Evolutionary conservation across 2,888 invertebrate species (phyloP).

Genomic region (Papilio elwesi): DNA sequence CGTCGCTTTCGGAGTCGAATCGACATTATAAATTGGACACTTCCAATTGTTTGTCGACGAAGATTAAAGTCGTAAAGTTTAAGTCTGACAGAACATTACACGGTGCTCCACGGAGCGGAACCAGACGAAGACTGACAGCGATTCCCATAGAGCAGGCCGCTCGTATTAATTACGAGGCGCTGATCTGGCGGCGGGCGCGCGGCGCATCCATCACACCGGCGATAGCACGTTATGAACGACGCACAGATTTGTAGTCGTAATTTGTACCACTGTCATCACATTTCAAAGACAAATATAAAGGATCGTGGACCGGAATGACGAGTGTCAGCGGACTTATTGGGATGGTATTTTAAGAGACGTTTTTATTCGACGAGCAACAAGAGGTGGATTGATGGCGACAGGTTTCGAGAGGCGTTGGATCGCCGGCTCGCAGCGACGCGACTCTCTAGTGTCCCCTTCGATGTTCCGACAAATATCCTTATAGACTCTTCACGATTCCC

Average conservation of each 20-base stretch:
- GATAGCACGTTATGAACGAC: conserved; percentile 82
- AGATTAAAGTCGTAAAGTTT: conserved; percentile 34
- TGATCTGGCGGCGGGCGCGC: conserved; percentile 64
- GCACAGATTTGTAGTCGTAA: conserved; percentile 82
- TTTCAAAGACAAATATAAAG: conserved; percentile 85
- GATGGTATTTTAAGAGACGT: conserved; percentile 81
- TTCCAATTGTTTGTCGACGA: conserved; percentile 57
- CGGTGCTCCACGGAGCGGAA: conserved; percentile 71
- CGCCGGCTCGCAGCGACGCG: conserved; percentile 64
- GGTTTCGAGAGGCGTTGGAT: conserved; percentile 81
- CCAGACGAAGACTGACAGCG: conserved; percentile 74
- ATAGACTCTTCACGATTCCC: conserved; percentile 65
- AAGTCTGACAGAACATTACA: conserved; percentile 65
- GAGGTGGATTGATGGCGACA: conserved; percentile 83
- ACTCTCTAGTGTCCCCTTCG: conserved; percentile 72
- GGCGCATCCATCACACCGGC: conserved; percentile 61
- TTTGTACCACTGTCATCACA: conserved; percentile 85
- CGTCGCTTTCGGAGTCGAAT: conserved; percentile 22
- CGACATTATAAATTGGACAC: conserved; percentile 50
- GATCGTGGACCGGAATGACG: conserved; percentile 82
- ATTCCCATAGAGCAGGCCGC: conserved; percentile 72
- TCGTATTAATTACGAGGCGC: conserved; percentile 80
- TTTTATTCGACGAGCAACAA: conserved; percentile 83
- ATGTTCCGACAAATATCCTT: conserved; percentile 80
- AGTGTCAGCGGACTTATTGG: conserved; percentile 79